phyloP scores from a whole-genome alignment of 2,797 vertebrate species.

The Sternotherus odoratus region DNA sequence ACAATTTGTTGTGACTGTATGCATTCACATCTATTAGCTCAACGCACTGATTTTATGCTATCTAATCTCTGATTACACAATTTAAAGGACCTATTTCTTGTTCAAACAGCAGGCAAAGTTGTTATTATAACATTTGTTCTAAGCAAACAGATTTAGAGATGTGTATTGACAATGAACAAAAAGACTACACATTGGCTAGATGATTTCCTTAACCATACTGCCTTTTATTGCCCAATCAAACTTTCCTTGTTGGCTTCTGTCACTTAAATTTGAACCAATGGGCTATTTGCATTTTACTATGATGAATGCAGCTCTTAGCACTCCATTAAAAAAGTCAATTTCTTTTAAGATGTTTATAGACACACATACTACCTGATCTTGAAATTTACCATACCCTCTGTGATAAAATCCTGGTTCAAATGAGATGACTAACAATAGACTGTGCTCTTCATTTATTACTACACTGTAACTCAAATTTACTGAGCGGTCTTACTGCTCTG shows the following conservation, averaged over 20 bases:
- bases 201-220: background rate
- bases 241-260: background rate
- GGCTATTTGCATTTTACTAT: background rate
- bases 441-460: background rate
- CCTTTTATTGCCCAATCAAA: background rate
- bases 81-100: conserved; percentile 50
- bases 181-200: background rate
- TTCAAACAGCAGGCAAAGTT: conserved; percentile 11
- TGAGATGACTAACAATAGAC: background rate
- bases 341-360: background rate
- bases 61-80: conserved; percentile 60
- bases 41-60: conserved; percentile 45
- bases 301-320: background rate
- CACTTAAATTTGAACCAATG: background rate
- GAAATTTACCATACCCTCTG: background rate
- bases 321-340: background rate
- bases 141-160: conserved; percentile 38
- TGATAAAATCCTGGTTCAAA: background rate
- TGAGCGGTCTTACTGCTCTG: background rate
- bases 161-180: background rate
- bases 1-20: conserved; percentile 7
- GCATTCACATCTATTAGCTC: conserved; percentile 42
- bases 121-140: conserved; percentile 5
- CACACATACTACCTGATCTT: background rate
- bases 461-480: background rate